Conservation (phyloP, 2,113 vertebrate species). For the Lepus timidus region DNA sequence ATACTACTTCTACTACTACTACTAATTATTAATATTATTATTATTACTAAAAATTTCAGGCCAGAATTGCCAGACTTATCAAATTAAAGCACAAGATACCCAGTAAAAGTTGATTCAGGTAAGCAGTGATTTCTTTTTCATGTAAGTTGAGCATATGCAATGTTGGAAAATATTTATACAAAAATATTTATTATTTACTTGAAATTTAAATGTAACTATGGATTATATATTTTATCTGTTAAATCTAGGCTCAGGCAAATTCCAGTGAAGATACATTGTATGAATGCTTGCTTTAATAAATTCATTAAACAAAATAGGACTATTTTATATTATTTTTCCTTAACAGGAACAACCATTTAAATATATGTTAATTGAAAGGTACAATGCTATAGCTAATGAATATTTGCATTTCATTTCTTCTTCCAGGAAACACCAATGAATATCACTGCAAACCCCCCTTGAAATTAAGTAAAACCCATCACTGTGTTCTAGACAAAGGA, state of each 20-base stretch:
- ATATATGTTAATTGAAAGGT: neutral
- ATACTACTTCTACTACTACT: neutral
- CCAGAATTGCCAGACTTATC: neutral
- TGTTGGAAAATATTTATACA: neutral
- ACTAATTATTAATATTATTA: neutral
- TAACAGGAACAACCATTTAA: neutral
- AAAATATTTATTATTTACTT: neutral
- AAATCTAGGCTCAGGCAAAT: neutral
- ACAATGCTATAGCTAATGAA: neutral
- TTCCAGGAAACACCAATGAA: neutral
- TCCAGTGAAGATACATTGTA: neutral
- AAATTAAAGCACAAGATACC: neutral
- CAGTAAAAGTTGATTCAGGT: slow-evolving; percentile 32
- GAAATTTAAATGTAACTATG: neutral
- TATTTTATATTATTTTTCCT: neutral
- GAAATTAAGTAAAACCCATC: neutral
- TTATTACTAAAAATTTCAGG: neutral
- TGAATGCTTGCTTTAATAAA: neutral
- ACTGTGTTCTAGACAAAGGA: neutral
- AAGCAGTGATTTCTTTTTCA: neutral
- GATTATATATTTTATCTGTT: neutral
- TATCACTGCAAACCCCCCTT: neutral
- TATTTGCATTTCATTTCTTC: neutral
- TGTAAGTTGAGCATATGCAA: neutral
- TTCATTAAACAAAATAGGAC: neutral